Base-by-base conservation (phyloP, 2,113 vertebrate species). In the Neogobius melanostomus region DNA sequence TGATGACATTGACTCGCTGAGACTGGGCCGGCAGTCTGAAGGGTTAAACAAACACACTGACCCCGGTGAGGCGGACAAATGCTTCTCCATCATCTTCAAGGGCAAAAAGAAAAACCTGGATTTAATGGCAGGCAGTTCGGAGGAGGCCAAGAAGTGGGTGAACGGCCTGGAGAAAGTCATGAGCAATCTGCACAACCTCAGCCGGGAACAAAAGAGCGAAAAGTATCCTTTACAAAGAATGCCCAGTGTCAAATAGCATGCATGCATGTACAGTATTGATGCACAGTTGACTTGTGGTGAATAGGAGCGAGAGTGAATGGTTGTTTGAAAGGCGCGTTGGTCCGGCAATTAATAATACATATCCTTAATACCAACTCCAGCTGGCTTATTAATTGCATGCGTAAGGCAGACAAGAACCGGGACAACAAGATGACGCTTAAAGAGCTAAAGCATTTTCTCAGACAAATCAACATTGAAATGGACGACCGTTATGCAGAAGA, bases 351-450 rank as follows among this genome's bases (percentile, higher is more conserved):
- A n/a, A n/a, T n/a, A n/a, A 6, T 42, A 11, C 2, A 59, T 42
- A 76, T 91, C 94, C 95, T 98, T 95, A 95, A 91, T 92, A 80
- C 48, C 12, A 57, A 43, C 6, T 17, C 69, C 82, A 99, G 97
- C 90, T 99, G 98, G 98, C 94, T 99, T 64, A 94, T 96, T 70
- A 92, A 91, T 64, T 97, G 96, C 86, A 93, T 99, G 87, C 71
- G 94, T 6, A 99, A 98, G 82, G 96, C 96, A 8, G 98, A 99
- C 87, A 97, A 96, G 78, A 96, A 99, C 69, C 88, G 90, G 1
- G 98, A 99, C 92, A 97, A 97, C 87, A 95, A 93, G 86, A 98
- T 99, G 96, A 94, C 82, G 65, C 92, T 98, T 75, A 97, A 98
- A 76, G 98, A 99, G 82, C 82, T 98, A 66, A 97, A 98, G 84